Conservation (phyloP, 2,888 invertebrate species). For the Galeopsomyia nigrocyanea region DNA sequence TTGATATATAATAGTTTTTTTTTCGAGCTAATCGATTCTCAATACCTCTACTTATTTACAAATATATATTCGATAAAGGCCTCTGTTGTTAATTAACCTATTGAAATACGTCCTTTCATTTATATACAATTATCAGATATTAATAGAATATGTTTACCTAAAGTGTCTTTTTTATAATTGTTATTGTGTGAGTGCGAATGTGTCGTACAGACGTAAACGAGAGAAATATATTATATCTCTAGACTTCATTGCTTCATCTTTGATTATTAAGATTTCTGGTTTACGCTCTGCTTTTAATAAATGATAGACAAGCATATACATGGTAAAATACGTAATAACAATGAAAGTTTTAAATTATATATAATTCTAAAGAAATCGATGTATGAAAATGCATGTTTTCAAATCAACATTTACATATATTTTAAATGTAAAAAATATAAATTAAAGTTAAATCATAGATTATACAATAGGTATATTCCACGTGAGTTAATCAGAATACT, state of each 20-base stretch:
- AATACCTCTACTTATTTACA: conserved; percentile 57
- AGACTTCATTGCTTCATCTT: too few species aligned
- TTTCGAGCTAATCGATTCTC: conserved; percentile 47
- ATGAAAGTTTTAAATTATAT: conserved; percentile 28
- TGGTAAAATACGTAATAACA: conserved; percentile 21
- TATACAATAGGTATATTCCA: conserved; percentile 8
- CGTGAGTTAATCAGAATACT: background rate
- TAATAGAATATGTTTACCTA: conserved; percentile 44
- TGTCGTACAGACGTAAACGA: conserved; percentile 13
- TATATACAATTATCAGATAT: conserved; percentile 55
- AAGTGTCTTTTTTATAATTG: conserved; percentile 39
- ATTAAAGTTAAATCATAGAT: conserved; percentile 10
- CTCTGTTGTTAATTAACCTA: conserved; percentile 56
- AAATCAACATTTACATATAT: conserved; percentile 20
- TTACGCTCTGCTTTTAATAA: conserved; percentile 10
- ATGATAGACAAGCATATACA: conserved; percentile 24
- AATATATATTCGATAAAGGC: conserved; percentile 54
- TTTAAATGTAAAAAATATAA: conserved; percentile 16
- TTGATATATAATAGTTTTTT: conserved; percentile 27
- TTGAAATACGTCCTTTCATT: conserved; percentile 54
- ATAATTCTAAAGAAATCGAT: conserved; percentile 15
- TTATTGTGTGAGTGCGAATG: conserved; percentile 15
- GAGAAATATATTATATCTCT: conserved; percentile 11
- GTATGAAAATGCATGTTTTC: conserved; percentile 29
- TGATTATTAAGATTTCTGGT: conserved; percentile 8